Base-by-base conservation (phyloP, 2,888 invertebrate genomes). In the Anarsia innoxiella region DNA sequence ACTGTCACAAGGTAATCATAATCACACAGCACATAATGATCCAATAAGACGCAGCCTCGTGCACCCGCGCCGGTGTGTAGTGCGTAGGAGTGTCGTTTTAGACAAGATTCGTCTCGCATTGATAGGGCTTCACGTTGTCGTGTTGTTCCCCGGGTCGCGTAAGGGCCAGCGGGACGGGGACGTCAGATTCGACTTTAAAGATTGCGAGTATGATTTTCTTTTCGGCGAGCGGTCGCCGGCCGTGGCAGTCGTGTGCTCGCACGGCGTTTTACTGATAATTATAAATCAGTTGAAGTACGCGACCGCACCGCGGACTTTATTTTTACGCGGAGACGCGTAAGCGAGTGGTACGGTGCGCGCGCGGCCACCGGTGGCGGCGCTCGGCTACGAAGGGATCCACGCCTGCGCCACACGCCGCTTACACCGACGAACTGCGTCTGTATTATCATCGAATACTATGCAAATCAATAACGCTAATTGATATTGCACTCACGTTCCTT, bases 211-310 rank as follows among this genome's bases (percentile, higher is more conserved):
- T 62, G 54, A 64, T 65, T 64, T 66, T 60, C 66, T 74, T 77
- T 77, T 77, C 62, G 56, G 71, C 76, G 68, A 73, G 66, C 74
- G 68, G 66, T 65, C 61, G 71, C 72, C 72, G 71, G 58, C 63
- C 64, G 68, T 72, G 72, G 69, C 75, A 73, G 78, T 78, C 77
- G 75, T 77, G 74, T 72, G 73, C 79, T 68, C 75, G 73, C 67
- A 70, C 76, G 63, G 68, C 75, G 80, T 73, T 83, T 83, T 83
- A 83, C 83, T 84, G 82, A 83, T 84, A 83, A 84, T 84, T 83
- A 78, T 82, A 83, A 80, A 82, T 78, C 72, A 68, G 71, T 77
- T 71, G 75, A 79, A 82, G 82, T 84, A 68, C 80, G 72, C 79
- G 70, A 69, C 75, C 75, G 75, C 68, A 67, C 72, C 65, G 70